These are phyloP conservation scores for Molossus alvarezi DNA, from an alignment of 2,797 vertebrate species.

Conservation along the genomic window DNA sequence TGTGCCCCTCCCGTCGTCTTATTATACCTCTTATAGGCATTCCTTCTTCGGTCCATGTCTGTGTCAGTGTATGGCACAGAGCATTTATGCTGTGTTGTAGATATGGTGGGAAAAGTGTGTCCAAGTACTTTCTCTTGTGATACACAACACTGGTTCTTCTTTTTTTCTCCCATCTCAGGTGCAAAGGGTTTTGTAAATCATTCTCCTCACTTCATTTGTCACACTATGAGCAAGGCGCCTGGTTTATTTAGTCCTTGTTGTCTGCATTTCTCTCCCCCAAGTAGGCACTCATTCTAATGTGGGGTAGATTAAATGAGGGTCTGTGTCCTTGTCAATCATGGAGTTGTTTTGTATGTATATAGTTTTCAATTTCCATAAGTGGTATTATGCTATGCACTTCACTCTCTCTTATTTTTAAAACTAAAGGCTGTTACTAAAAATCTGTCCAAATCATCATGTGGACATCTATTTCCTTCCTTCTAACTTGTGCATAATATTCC, in stretches of 20 bases:
- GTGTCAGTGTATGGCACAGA: background rate
- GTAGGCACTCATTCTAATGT: background rate
- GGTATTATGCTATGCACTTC: background rate
- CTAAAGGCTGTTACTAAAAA: background rate
- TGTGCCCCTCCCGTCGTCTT: background rate
- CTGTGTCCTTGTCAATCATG: background rate
- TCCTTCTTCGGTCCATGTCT: background rate
- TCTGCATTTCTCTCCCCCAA: background rate
- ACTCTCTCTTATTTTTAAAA: background rate
- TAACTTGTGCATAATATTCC: background rate
- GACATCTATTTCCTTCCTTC: constrained; percentile 11
- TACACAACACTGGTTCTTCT: background rate
- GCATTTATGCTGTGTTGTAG: background rate
- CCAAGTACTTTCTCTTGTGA: background rate
- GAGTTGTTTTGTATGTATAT: background rate
- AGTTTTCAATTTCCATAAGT: constrained; percentile 11
- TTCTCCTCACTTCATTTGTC: background rate
- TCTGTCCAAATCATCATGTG: background rate
- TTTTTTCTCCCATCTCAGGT: background rate
- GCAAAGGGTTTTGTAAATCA: constrained; percentile 5
- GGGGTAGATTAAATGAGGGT: constrained; percentile 4
- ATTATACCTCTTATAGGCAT: background rate
- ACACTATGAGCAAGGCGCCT: fast-evolving
- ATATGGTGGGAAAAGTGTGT: background rate
- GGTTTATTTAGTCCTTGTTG: background rate